Base-by-base conservation (phyloP, 2,797 vertebrate species). In the Petrocephalus sullivani region DNA sequence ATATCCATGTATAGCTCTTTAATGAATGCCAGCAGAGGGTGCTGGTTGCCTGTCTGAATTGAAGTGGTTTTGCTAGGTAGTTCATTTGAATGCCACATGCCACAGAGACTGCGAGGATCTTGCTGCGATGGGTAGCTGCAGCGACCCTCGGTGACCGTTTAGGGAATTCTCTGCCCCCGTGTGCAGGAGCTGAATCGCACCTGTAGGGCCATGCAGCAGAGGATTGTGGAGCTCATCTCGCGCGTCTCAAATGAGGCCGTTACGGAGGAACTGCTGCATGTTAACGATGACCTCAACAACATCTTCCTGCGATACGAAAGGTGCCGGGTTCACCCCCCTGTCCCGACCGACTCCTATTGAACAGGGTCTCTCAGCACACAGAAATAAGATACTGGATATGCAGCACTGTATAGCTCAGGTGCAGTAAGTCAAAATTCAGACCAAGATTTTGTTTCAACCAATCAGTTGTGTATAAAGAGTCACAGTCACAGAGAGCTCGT, bases 261-360 rank as follows among this genome's bases (percentile, higher is more conserved):
- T 93, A 99, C 98, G 0, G 98, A 99, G 93, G 98, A 99, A 91
- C 94, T 99, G 90, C 95, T 99, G 88, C 98, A 98, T 0, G 98
- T 98, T 90, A 99, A 99, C 0, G 98, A 99, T 0, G 98, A 99
- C 93, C 96, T 99, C 94, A 99, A 99, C 93, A 99, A 99, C 0
- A 97, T 99, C 91, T 99, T 99, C 92, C 96, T 99, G 16, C 94
- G 98, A 91, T 99, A 98, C 0, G 98, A 99, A 92, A 97, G 98
- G 98, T 98, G 90, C 58, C 37, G 5, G 37, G 85, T 61, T 60
- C 28, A 6, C 12, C 14, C 37, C 84, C 23, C n/a, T 16, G 28
- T 86, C 83, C 21, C 28, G 7, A 49, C 78, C 7, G 41, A 82
- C 64, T 71, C 28, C 64, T 71, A 5, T 37, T 16, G 37, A 37